Percentiles rank a stretch among this genome's conserved stretches.
Conservation (phyloP, 2,797 vertebrate species). For the Morus bassanus region DNA sequence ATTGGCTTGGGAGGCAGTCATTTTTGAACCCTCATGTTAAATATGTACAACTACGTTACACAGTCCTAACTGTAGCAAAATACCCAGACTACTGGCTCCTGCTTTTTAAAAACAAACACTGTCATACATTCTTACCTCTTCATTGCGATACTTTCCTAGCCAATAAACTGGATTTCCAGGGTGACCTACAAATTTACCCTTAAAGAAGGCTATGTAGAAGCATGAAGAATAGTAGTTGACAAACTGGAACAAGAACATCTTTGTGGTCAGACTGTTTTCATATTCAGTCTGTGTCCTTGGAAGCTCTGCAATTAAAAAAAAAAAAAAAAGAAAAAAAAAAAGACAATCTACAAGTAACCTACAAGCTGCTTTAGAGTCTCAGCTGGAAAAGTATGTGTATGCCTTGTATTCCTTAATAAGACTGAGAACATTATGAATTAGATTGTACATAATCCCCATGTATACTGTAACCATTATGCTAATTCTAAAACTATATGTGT, state of each 20-base stretch:
- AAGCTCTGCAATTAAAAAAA: slow-evolving; percentile 79
- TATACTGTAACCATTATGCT: slow-evolving; percentile 13
- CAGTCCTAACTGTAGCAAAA: background rate
- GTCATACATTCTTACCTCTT: slow-evolving; percentile 81
- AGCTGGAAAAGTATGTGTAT: background rate
- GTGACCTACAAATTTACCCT: slow-evolving; percentile 89
- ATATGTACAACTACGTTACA: background rate
- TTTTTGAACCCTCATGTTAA: background rate
- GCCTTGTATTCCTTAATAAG: background rate
- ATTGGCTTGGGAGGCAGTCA: background rate
- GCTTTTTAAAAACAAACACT: background rate
- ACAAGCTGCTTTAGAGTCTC: background rate
- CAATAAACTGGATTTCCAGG: slow-evolving; percentile 89
- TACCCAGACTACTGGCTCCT: background rate
- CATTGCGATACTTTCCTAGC: slow-evolving; percentile 87
- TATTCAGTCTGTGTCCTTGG: slow-evolving; percentile 92
- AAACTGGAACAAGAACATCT: slow-evolving; percentile 97
- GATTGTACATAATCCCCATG: slow-evolving; percentile 11
- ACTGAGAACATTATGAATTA: slow-evolving; percentile 22
- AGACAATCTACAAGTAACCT: background rate
- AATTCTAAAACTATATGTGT: slow-evolving; percentile 40
- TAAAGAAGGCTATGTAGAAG: slow-evolving; percentile 95
- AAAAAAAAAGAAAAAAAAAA: background rate
- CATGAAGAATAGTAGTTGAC: slow-evolving; percentile 97
- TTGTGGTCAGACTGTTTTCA: slow-evolving; percentile 93